Percentiles rank a stretch among this genome's conserved stretches.
Conservation (phyloP, 2,113 vertebrate genomes). For the Mobula birostris region DNA sequence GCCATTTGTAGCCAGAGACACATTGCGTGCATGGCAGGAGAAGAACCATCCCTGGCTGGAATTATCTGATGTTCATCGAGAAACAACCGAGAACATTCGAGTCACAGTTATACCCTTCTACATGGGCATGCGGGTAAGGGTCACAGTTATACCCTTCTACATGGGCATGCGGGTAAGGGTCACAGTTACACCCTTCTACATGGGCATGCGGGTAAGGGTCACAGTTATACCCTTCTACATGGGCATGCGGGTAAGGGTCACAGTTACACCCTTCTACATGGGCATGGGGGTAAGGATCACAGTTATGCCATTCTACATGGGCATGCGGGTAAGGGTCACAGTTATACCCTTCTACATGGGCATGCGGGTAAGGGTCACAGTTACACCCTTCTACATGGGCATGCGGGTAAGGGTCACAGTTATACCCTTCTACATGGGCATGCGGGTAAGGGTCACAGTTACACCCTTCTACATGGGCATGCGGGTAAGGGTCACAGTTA, state of each 20-base stretch:
- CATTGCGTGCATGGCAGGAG: constrained; percentile 90
- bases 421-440: constrained; percentile 42
- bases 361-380: constrained; percentile 93
- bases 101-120: constrained; percentile 98
- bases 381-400: too few relatives aligned
- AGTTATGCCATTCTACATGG: not conserved
- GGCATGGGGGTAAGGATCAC: too few relatives aligned
- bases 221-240: too few relatives aligned
- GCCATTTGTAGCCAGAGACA: constrained; percentile 83
- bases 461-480: constrained; percentile 48
- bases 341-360: not conserved
- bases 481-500: too few relatives aligned
- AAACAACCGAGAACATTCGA: constrained; percentile 91
- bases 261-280: too few relatives aligned
- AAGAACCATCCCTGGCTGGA: constrained; percentile 98
- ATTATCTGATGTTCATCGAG: constrained; percentile 90
- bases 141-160: not conserved
- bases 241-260: too few relatives aligned
- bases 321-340: constrained; percentile 72
- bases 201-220: too few relatives aligned
- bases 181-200: too few relatives aligned
- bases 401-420: too few relatives aligned
- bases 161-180: too few relatives aligned
- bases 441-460: constrained; percentile 67
- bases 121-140: constrained; percentile 92